Conservation (phyloP, 2,888 invertebrate genomes). For the Phalera bucephala region DNA sequence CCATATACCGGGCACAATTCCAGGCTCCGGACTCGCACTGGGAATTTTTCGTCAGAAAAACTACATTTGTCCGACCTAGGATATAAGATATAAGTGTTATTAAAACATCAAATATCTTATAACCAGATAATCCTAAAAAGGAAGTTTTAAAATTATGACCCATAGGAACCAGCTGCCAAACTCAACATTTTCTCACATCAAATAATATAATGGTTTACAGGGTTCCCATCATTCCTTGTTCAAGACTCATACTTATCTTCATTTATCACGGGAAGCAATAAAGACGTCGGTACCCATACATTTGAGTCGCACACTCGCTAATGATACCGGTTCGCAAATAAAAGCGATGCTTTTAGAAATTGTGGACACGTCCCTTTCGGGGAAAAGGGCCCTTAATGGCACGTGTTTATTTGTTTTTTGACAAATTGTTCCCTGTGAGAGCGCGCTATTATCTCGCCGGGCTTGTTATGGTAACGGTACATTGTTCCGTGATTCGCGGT, state of each 20-base stretch:
- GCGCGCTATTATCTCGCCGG: conserved; percentile 2
- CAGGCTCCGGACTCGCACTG: no score
- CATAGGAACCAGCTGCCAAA: no score
- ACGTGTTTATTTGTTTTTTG: conserved; percentile 43
- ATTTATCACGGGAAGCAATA: conserved; percentile 66
- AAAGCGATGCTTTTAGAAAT: conserved; percentile 50
- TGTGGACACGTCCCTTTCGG: conserved; percentile 44
- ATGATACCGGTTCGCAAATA: conserved; percentile 61
- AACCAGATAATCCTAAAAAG: no score
- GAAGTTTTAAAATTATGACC: no score
- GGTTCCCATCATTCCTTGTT: conserved; percentile 17
- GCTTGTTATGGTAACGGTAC: conserved; percentile 2
- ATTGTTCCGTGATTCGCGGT: conserved; percentile 13
- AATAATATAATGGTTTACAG: no score
- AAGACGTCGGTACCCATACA: conserved; percentile 54
- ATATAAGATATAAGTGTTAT: no score
- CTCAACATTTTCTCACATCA: no score
- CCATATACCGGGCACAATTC: no score
- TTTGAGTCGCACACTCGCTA: conserved; percentile 57
- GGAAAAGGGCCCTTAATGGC: conserved; percentile 33
- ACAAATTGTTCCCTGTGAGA: conserved; percentile 30
- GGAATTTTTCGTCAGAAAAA: no score
- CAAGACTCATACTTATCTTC: conserved; percentile 44
- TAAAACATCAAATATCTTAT: no score
- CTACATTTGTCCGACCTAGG: no score